These are phyloP conservation scores for Ctena decussata DNA, from an alignment of 2,888 invertebrate species.

Conservation along the genomic window DNA sequence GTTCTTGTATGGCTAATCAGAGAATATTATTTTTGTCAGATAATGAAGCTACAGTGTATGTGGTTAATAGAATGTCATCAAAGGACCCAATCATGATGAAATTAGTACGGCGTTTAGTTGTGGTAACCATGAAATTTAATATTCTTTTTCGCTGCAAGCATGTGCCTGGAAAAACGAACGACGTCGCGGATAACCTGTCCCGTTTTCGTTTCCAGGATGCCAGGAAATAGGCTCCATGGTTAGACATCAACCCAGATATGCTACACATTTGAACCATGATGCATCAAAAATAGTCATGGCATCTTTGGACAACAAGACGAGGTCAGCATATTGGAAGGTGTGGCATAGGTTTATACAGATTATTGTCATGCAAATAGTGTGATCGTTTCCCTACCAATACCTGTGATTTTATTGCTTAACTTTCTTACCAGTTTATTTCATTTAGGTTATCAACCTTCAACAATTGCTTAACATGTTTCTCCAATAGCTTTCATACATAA, in stretches of 20 bases:
- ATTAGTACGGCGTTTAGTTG: slow-evolving; percentile 40
- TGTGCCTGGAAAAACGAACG: slow-evolving; percentile 14
- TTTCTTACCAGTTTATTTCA: not conserved
- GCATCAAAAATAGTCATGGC: not conserved
- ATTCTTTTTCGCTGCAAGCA: slow-evolving; percentile 32
- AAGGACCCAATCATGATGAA: slow-evolving; percentile 42
- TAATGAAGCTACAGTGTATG: slow-evolving; percentile 38
- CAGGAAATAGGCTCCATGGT: no score
- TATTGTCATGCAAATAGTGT: not conserved
- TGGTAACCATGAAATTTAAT: slow-evolving; percentile 27
- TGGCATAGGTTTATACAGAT: not conserved
- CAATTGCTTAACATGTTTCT: not conserved
- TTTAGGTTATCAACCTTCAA: not conserved
- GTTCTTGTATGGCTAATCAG: slow-evolving; percentile 14
- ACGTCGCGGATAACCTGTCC: slow-evolving; percentile 9
- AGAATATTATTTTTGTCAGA: slow-evolving; percentile 47
- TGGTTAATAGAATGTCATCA: slow-evolving; percentile 50
- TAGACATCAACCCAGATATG: no score
- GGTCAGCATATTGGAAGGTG: no score
- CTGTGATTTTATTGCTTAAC: not conserved
- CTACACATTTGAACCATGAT: not conserved
- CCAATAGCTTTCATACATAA: not conserved
- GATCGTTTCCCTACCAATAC: not conserved
- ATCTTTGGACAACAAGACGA: not conserved
- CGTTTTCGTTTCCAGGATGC: no score